These are phyloP conservation scores for Pyrrhia umbra DNA, from an alignment of 2,888 invertebrate species.

Conservation along the genomic window DNA sequence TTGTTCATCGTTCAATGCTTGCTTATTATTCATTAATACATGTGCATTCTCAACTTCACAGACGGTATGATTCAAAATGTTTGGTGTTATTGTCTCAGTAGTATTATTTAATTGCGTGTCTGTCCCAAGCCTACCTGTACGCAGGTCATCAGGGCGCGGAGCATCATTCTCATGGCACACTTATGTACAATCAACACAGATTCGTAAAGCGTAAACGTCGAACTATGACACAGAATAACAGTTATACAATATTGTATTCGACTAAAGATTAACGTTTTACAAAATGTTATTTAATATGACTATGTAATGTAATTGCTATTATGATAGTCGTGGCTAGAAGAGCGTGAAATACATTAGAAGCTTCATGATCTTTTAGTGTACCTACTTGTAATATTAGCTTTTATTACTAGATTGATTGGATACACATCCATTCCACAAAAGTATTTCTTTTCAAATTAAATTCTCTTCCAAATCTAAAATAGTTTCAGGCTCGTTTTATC, in stretches of 20 bases:
- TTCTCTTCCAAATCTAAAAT: constrained; percentile 35
- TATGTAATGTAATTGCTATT: constrained; percentile 44
- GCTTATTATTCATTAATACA: constrained; percentile 48
- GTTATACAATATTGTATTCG: constrained; percentile 34
- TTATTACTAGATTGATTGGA: constrained; percentile 38
- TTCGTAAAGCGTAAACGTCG: constrained; percentile 48
- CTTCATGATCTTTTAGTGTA: constrained; percentile 31
- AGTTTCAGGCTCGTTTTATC: constrained; percentile 43
- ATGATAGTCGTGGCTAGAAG: constrained; percentile 47
- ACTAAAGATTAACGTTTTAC: constrained; percentile 31
- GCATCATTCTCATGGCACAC: constrained; percentile 58
- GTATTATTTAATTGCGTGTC: constrained; percentile 50
- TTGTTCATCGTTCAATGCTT: constrained; percentile 52
- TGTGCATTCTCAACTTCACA: constrained; percentile 25
- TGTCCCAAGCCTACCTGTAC: constrained; percentile 30
- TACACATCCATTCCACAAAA: constrained; percentile 31
- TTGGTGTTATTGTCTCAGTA: constrained; percentile 40
- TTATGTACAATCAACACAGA: constrained; percentile 49
- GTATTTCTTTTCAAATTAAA: constrained; percentile 39
- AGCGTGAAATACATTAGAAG: constrained; percentile 42
- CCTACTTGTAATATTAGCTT: constrained; percentile 1
- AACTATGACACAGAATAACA: constrained; percentile 51
- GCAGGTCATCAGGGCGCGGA: constrained; percentile 51
- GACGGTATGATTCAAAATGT: constrained; percentile 40
- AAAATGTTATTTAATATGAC: constrained; percentile 46